Conservation (phyloP, 2,797 vertebrate species). For the Sebastes vulpes region DNA sequence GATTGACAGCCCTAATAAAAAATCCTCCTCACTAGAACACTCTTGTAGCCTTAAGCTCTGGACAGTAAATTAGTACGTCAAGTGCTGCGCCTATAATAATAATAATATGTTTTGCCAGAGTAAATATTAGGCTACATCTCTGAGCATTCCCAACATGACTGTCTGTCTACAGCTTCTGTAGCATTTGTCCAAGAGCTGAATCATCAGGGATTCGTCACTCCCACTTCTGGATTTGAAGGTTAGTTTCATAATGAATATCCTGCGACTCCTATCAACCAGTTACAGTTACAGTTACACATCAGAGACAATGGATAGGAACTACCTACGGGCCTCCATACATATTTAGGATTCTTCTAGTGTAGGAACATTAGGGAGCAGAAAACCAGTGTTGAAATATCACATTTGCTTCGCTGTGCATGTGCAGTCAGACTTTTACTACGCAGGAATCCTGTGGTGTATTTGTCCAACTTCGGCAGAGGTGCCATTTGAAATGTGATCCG, state of each 20-base stretch:
- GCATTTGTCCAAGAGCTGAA: conserved; percentile 22
- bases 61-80: neutral
- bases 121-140: conserved; percentile 16
- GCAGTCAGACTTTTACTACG: neutral
- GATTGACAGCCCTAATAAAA: neutral
- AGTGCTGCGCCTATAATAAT: conserved; percentile 16
- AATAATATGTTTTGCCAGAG: neutral
- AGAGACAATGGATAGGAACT: neutral
- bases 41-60: neutral
- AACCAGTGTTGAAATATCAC: conserved; percentile 16
- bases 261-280: conserved; percentile 31
- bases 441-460: conserved; percentile 64
- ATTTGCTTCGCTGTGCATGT: conserved; percentile 21
- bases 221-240: conserved; percentile 8
- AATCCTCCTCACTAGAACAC: neutral
- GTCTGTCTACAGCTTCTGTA: conserved; percentile 32
- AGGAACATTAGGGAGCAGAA: neutral
- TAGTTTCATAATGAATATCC: conserved; percentile 51
- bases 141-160: conserved; percentile 18
- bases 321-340: neutral
- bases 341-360: conserved; percentile 40
- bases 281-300: neutral
- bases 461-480: conserved; percentile 63
- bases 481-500: conserved; percentile 76
- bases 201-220: conserved; percentile 43